These are phyloP conservation scores for Cuculus canorus DNA, from an alignment of 2,797 vertebrate species.

Conservation along the genomic window DNA sequence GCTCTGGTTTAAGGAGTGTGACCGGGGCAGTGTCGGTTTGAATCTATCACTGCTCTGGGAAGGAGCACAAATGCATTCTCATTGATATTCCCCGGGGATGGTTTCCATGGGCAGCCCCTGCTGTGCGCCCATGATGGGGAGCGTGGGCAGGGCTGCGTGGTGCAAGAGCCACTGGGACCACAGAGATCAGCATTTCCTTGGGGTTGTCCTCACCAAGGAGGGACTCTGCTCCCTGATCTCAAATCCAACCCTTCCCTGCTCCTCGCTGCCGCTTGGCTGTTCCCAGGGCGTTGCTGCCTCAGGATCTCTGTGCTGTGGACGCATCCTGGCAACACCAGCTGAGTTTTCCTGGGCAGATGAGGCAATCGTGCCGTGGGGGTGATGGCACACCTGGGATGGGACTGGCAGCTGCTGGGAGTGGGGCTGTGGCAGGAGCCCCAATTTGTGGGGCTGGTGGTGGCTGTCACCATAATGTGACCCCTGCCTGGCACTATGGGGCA, in stretches of 20 bases:
- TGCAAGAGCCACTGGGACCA: neutral
- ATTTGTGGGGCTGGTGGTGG: neutral
- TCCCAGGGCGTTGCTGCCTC: neutral
- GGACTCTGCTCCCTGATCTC: neutral
- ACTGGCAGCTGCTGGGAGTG: fast-evolving
- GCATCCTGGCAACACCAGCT: neutral
- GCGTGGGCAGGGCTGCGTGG: neutral
- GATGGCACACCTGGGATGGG: neutral
- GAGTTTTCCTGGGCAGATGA: conserved; percentile 35
- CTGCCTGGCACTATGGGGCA: fast-evolving
- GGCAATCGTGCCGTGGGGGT: conserved; percentile 53
- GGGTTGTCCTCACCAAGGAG: neutral
- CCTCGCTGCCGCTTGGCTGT: neutral
- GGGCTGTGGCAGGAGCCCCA: fast-evolving
- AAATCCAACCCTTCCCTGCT: neutral
- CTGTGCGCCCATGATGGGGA: neutral
- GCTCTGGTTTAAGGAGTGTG: neutral
- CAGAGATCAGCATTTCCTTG: neutral
- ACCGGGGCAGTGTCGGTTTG: neutral
- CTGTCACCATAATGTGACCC: neutral
- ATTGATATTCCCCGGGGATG: neutral
- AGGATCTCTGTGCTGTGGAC: neutral
- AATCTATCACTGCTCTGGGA: neutral
- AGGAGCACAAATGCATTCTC: neutral
- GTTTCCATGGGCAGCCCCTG: neutral